Evolutionary conservation across 92 coral and sea anemone species (phyloP), one percentile per base, ranked within the genome.

Genomic region (Montipora capitata): DNA sequence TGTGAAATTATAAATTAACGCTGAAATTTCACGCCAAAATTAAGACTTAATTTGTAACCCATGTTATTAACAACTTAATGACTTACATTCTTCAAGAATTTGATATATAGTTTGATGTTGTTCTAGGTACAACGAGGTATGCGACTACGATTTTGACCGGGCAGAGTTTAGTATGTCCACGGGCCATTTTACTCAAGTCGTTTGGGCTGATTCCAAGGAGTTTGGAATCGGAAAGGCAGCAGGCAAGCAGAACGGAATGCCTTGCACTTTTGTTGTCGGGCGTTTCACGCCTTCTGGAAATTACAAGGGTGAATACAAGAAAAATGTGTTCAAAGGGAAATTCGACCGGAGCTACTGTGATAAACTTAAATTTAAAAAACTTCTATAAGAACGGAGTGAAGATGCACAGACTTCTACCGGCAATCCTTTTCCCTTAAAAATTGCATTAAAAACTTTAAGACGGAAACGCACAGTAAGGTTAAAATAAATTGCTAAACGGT

Each of bases 141-240:
- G 98, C 57, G 45, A 80, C 15, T 94, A 94, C 84, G 80, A 87
- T 79, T 94, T 94, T 42, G 82, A 87, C 38, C 71, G 82, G 6
- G 89, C 88, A 17, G 93, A 89, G 48, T 94, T 94, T 81, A 88
- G 89, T 56, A 93, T 89, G 92, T 40, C 78, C 7, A 89, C 98
- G 1, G 98, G 98, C 1, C 98, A 94, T 70, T 94, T 94, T 78
- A 92, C 96, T 5, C 98, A 95, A 76, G 87, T 95, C 9, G 96
- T 88, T 9, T 95, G 98, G 98, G 77, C 84, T 39, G 98, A 95
- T 77, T 90, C 94, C 72, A 71, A 78, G 20, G 93, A 95, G 78
- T 85, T 95, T 27, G 98, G 98, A 4, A 90, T 93, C 18, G 98
- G 98, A 13, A 95, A 90, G 82, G 98, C 98, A 2, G 70, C 62